Base-by-base conservation (phyloP, 2,888 invertebrate species). In the Meiosimyza platycephala region DNA sequence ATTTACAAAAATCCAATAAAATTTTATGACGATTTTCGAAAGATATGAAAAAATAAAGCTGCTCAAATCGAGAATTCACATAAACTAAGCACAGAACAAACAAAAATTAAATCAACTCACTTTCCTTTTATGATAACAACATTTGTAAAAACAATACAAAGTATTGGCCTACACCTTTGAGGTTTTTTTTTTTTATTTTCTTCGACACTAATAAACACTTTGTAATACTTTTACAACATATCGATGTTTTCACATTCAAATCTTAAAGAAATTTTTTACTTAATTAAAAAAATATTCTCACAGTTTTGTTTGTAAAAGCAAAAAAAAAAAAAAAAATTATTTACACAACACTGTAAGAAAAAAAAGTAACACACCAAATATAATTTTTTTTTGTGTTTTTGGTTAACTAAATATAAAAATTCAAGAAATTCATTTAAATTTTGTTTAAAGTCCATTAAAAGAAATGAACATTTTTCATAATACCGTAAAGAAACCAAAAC, bases 21-120 rank as follows among this genome's bases (percentile, higher is more conserved):
- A 63, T 63, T 70, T 70, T 70, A 70, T 63, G 62, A 47, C 33
- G 54, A 40, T 70, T 63, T 51, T 51, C 52, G 50, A 15, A 60
- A 51, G 33, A 48, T 55, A 33, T 15, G 48, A 12, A 47, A 51
- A 64, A 66, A 40, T 54, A n/a, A 22, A 65, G 51, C 22, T 9
- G 28, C 22, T 6, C 2, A 16, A 18, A 18, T 48, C 16, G 12
- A 63, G 40, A 15, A 63, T 63, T 22, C 63, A 47, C 63, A 48
- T 63, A 63, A 63, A 63, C 47, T 18, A 7, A 16, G 11, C 40
- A 18, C 3, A 40, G 48, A 64, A 48, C 16, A 50, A 64, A 50
- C 18, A 47, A 22, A 64, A 64, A 64, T n/a, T n/a, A 12, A 50
- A 50, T 5, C 64, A 50, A 16, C 16, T 33, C 12, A 22, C 50